A percentile compares a stretch with the other conserved stretches of the same genome.
Evolutionary conservation across 2,113 vertebrate species (phyloP).

Genomic region (Shinisaurus crocodilurus): DNA sequence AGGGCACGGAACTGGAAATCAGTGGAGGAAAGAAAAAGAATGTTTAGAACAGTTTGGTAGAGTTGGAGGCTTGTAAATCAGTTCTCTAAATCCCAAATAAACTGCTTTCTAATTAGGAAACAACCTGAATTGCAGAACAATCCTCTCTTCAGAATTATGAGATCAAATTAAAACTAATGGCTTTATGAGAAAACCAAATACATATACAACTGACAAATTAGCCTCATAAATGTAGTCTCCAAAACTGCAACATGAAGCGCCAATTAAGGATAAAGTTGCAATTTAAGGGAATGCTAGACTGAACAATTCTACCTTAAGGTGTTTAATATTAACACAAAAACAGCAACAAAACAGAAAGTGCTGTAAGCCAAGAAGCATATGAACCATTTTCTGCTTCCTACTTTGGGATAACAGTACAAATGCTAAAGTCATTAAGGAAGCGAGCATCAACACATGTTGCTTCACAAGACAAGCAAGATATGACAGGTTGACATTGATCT

Average conservation of each 20-base stretch:
- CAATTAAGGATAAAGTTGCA: not conserved
- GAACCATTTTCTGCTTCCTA: not conserved
- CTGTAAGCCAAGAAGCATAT: not conserved
- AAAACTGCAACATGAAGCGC: not conserved
- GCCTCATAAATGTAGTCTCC: not conserved
- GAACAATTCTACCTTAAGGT: not conserved
- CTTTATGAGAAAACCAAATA: not conserved
- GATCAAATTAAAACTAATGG: constrained; percentile 25
- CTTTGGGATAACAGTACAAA: not conserved
- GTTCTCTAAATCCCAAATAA: not conserved
- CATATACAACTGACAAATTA: not conserved
- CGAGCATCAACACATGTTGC: not conserved
- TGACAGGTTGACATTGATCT: not conserved
- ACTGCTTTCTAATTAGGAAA: constrained; percentile 22
- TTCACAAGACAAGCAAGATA: not conserved
- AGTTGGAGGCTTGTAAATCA: constrained; percentile 27
- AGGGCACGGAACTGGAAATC: constrained; percentile 33
- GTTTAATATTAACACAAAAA: not conserved
- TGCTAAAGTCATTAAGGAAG: not conserved
- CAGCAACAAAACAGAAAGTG: not conserved
- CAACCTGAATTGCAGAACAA: not conserved
- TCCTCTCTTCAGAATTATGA: not conserved
- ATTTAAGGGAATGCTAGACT: not conserved
- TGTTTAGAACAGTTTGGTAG: not conserved
- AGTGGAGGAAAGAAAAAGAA: not conserved